These are phyloP conservation scores for Lacerta bilineata DNA, from an alignment of 2,797 vertebrate species.

Conservation along the genomic window DNA sequence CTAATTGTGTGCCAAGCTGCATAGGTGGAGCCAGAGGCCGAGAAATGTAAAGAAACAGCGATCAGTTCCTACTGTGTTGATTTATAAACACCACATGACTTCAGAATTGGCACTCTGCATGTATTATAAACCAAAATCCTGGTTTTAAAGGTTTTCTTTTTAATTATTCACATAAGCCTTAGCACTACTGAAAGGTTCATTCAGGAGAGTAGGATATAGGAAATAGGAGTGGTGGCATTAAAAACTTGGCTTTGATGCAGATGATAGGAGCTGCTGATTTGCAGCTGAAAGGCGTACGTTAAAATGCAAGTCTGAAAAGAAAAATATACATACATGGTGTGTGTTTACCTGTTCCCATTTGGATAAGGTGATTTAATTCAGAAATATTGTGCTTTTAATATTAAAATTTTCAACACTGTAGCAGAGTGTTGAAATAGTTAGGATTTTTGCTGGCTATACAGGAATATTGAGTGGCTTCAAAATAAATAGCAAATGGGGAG, in stretches of 20 bases:
- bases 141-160: slow-evolving; percentile 33
- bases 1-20: slow-evolving; percentile 30
- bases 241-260: slow-evolving; percentile 42
- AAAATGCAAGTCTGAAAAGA: slow-evolving; percentile 65
- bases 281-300: slow-evolving; percentile 57
- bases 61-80: background rate
- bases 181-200: slow-evolving; percentile 43
- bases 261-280: slow-evolving; percentile 53
- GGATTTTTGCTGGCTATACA: slow-evolving; percentile 71
- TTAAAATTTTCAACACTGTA: slow-evolving; percentile 50
- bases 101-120: slow-evolving; percentile 33
- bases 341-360: slow-evolving; percentile 65
- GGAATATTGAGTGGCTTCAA: slow-evolving; percentile 75
- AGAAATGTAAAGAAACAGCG: background rate
- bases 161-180: background rate
- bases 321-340: slow-evolving; percentile 67
- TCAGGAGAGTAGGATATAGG: slow-evolving; percentile 13
- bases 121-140: slow-evolving; percentile 46
- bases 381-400: slow-evolving; percentile 66
- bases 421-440: slow-evolving; percentile 70
- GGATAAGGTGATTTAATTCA: slow-evolving; percentile 68
- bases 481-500: slow-evolving; percentile 72
- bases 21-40: slow-evolving; percentile 19
- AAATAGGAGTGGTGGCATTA: slow-evolving; percentile 35
- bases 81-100: background rate